Percentiles rank a stretch among this genome's conserved stretches.
These are phyloP conservation scores for Cataglyphis albicans DNA, from an alignment of 2,888 invertebrate genomes.

Conservation along the genomic window DNA sequence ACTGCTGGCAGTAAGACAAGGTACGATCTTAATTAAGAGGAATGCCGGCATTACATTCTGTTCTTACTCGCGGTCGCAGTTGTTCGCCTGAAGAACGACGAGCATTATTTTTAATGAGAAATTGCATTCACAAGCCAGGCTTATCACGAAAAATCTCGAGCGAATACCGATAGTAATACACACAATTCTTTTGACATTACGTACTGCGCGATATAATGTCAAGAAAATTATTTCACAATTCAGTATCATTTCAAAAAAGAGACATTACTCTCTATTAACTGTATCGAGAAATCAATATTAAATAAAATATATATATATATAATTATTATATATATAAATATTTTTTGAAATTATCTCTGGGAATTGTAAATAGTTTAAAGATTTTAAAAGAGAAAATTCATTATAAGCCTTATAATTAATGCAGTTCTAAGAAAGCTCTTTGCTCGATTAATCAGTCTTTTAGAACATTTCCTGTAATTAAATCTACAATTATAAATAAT, in stretches of 20 bases:
- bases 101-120: slow-evolving; percentile 76
- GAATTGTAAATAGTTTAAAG: background rate
- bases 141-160: slow-evolving; percentile 39
- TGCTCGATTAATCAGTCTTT: background rate
- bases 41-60: slow-evolving; percentile 69
- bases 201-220: slow-evolving; percentile 11
- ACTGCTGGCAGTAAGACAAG: slow-evolving; percentile 45
- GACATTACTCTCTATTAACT: background rate
- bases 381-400: background rate
- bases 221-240: slow-evolving; percentile 37
- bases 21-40: slow-evolving; percentile 74
- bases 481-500: slow-evolving; percentile 3
- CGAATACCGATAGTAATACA: slow-evolving; percentile 23
- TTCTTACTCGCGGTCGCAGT: slow-evolving; percentile 65
- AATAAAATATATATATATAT: background rate
- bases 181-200: slow-evolving; percentile 33
- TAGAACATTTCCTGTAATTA: slow-evolving; percentile 5
- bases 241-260: background rate
- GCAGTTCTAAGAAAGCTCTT: background rate
- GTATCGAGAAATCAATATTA: background rate
- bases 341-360: background rate
- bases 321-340: too few relatives aligned
- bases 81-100: slow-evolving; percentile 48
- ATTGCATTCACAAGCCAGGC: slow-evolving; percentile 61
- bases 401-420: background rate